These are phyloP conservation scores for Microcebus ravelobensis DNA, from an alignment of 2,113 vertebrate species.

Conservation along the genomic window DNA sequence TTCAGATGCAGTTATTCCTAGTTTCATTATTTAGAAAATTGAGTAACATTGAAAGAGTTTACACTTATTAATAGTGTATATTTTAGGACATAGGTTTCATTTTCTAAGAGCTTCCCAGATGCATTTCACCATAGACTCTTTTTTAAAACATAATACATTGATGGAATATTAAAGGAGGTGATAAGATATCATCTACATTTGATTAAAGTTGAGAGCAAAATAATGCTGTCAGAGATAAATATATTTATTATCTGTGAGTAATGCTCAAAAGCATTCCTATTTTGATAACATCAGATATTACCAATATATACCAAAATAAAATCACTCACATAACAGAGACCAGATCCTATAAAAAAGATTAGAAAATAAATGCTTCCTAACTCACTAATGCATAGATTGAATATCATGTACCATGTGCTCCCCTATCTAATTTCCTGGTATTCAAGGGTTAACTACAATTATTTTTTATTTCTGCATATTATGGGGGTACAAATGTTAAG, in stretches of 20 bases:
- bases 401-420: not conserved
- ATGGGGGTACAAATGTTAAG: no score
- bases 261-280: not conserved
- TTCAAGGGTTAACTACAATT: not conserved
- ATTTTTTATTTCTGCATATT: no score
- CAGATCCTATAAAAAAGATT: slow-evolving; percentile 1
- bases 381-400: not conserved
- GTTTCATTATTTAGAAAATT: not conserved
- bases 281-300: slow-evolving; percentile 48
- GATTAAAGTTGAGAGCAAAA: slow-evolving; percentile 42
- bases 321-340: not conserved
- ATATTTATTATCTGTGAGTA: not conserved
- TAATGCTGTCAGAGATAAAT: not conserved
- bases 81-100: not conserved
- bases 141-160: not conserved
- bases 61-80: not conserved
- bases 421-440: not conserved
- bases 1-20: not conserved
- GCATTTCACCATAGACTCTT: not conserved
- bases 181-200: not conserved
- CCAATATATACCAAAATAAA: slow-evolving; percentile 31
- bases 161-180: not conserved
- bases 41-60: not conserved
- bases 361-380: slow-evolving; percentile 28
- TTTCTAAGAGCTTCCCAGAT: slow-evolving; percentile 24